Base-by-base conservation (phyloP, 2,888 invertebrate genomes). In the Elysia crispata region DNA sequence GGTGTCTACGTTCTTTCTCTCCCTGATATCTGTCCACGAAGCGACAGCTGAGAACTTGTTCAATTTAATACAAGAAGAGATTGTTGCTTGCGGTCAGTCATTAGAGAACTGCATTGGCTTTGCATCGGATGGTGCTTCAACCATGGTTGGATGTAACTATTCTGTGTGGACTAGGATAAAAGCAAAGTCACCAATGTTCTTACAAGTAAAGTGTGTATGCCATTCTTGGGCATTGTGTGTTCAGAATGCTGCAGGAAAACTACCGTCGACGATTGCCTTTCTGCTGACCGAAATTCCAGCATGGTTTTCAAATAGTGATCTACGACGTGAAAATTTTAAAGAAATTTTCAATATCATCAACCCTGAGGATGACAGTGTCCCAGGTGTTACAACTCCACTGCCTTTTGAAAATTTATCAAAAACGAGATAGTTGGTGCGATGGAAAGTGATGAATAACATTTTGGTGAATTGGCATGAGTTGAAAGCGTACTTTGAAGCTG, bases 401-500 rank as follows among this genome's bases (percentile, higher is more conserved):
- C 57, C 79, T 18, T 79, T 79, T 54, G 25, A n/a, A 25, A 74
- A 79, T 66, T 3, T 18, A 5, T 79, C 67, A 18, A 13, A 62
- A 49, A 74, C 79, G 13, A 0, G 54, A 11, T 74, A 66, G 74
- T n/a, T 79, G 20, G 79, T 67, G 15, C 33, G 74, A 33, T 66
- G 67, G 50, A 79, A 79, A 23, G 74, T 79, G 18, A 15, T 74
- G 66, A 23, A 30, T n/a, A 78, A 79, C 25, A 66, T 79, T 30
- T 13, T 79, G n/a, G 25, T 33, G 28, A 79, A 74, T 54, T 79
- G 79, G 74, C 33, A 74, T n/a, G 74, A 74, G 31, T 25, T 79
- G 6, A 74, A 60, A 0, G 49, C 50, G 23, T 78, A 64, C n/a
- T 78, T 78, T n/a, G n/a, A 49, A 25, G 30, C 8, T 28, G 73